Evolutionary conservation across 2,113 vertebrate species (phyloP), one percentile per base, ranked within the genome.

Genomic region (Sander vitreus): DNA sequence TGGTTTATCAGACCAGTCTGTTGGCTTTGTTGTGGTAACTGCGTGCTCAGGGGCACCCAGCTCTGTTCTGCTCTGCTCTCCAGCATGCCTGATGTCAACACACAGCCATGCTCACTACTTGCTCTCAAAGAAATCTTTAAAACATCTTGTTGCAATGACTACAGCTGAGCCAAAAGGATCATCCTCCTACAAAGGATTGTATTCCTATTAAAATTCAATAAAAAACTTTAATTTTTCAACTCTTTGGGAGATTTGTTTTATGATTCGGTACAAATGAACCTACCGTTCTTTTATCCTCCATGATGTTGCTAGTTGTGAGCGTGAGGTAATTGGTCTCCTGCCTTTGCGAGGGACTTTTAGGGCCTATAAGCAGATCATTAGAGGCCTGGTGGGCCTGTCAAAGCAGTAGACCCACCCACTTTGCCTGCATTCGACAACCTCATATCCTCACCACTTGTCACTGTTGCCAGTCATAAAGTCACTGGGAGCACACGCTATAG

Each of bases 381-480:
- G 73, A 57, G 78, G 75, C 68, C 80, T 74, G 85, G 58, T 85
- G 86, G 75, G 77, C 73, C 88, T 86, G 89, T 88, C 86, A 94
- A 89, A 94, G 88, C 81, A 93, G 73, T 76, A 47, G 60, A 90
- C 88, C 93, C 88, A 83, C 79, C 76, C 88, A 85, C 84, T 85
- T 76, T 74, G 67, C 74, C 63, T 63, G 51, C 74, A 75, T 80
- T 68, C 36, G 60, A 74, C 36, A 82, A 87, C 78, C 84, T 80
- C 76, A 70, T 83, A 84, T 93, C 89, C 87, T 92, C 76, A 93
- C 90, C 93, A 94, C 93, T 95, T 93, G 92, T 95, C 92, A 95
- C 93, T 95, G 95, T 94, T 93, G 91, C 92, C 94, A 91, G 84
- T 95, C 96, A 96, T 97, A 97, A 97, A 97, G 95, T 95, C 94